phyloP scores from a whole-genome alignment of 2,888 invertebrate species.

The Drepanosiphum platanoidis region DNA sequence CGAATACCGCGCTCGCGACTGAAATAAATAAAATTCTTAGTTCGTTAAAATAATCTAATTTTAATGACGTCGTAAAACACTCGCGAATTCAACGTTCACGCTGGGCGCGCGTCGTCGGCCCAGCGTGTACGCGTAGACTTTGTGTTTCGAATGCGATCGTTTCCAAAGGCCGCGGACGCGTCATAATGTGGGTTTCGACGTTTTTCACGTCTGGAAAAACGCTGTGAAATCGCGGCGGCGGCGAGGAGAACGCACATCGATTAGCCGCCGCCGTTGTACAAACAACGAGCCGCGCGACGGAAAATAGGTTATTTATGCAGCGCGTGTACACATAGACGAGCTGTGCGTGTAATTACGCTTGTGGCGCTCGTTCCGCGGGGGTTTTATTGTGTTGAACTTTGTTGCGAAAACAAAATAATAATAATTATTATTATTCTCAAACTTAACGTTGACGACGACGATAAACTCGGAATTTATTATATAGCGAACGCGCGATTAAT shows the following conservation, averaged over 20 bases:
- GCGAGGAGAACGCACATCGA: neutral
- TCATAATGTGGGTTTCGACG: neutral
- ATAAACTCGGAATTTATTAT: constrained; percentile 26
- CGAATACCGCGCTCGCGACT: neutral
- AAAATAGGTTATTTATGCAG: constrained; percentile 6
- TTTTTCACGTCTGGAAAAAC: neutral
- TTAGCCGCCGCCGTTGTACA: neutral
- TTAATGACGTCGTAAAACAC: neutral
- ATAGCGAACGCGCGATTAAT: constrained; percentile 10
- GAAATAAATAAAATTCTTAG: neutral
- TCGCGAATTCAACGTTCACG: constrained; percentile 1
- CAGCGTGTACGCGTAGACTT: neutral
- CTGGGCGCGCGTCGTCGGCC: too few species aligned
- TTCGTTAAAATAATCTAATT: neutral
- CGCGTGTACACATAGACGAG: neutral
- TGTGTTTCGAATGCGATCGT: neutral
- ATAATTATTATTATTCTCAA: neutral
- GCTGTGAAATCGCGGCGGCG: neutral
- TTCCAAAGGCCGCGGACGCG: neutral
- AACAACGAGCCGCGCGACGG: neutral
- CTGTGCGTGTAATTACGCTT: neutral
- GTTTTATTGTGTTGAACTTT: constrained; percentile 39
- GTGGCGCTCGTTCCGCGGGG: neutral
- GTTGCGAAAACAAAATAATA: constrained; percentile 29
- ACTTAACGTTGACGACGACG: constrained; percentile 23